Evolutionary conservation across 2,888 invertebrate genomes (phyloP).

Genomic region (Pseudococcus jackbeardsleyi): DNA sequence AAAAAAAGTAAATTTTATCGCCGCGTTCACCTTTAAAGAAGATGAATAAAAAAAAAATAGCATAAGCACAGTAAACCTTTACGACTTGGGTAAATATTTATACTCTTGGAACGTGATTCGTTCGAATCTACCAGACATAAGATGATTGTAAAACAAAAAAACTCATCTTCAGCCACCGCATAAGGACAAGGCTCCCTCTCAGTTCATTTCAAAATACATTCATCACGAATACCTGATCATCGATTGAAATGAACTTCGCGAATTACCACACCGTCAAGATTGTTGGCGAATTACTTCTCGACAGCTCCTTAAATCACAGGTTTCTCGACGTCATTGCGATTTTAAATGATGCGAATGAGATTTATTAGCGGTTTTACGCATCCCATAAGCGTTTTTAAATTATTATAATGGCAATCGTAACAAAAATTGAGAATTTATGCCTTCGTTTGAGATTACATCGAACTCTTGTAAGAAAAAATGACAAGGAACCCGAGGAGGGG

Average conservation of each 20-base stretch:
- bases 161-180: neutral
- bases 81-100: slow-evolving; percentile 31
- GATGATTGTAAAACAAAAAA: slow-evolving; percentile 6
- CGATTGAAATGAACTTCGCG: neutral
- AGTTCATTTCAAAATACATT: neutral
- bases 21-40: slow-evolving; percentile 9
- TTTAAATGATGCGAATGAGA: neutral
- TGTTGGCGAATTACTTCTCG: neutral
- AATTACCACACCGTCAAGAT: neutral
- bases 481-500: too few relatives aligned
- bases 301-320: neutral
- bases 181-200: too few relatives aligned
- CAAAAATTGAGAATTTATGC: too few relatives aligned
- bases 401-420: too few relatives aligned
- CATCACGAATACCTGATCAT: neutral
- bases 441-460: too few relatives aligned
- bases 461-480: too few relatives aligned
- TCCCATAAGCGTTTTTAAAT: too few relatives aligned
- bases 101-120: neutral
- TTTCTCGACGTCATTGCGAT: neutral
- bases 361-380: neutral
- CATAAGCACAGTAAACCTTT: neutral
- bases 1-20: neutral
- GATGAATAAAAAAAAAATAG: neutral
- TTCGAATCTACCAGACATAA: neutral